phyloP scores from a whole-genome alignment of 1,140 invertebrate species.

The Penaeus chinensis region DNA sequence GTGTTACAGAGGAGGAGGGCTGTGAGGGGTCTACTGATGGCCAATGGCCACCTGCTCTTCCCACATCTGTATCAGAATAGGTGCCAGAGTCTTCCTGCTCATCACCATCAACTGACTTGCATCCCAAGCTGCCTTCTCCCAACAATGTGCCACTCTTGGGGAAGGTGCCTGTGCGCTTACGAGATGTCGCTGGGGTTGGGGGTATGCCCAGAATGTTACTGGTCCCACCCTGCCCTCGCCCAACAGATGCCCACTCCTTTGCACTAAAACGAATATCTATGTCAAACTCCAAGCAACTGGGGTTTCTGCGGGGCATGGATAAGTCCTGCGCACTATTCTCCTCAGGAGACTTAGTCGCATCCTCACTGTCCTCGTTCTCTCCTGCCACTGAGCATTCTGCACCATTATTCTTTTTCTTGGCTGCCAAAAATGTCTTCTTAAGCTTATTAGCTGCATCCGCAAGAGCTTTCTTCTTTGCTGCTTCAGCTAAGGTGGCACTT shows the following conservation, averaged over 20 bases:
- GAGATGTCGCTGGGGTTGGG: neutral
- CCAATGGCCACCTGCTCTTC: constrained; percentile 35
- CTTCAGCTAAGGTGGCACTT: constrained; percentile 51
- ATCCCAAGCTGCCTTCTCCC: neutral
- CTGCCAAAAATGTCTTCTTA: constrained; percentile 56
- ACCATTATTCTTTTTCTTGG: constrained; percentile 56
- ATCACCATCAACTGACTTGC: constrained; percentile 26
- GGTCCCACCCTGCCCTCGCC: constrained; percentile 49
- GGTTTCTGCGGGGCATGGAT: constrained; percentile 49
- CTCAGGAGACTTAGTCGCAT: constrained; percentile 1
- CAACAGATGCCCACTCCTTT: constrained; percentile 58
- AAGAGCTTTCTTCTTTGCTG: constrained; percentile 62
- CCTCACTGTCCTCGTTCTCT: constrained; percentile 27
- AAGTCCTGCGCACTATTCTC: constrained; percentile 53
- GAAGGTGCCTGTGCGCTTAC: constrained; percentile 18
- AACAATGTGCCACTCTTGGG: neutral
- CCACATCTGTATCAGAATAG: constrained; percentile 52
- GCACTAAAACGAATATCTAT: constrained; percentile 60
- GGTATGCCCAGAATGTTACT: constrained; percentile 35
- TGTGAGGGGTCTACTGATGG: constrained; percentile 37
- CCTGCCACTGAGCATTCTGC: constrained; percentile 21
- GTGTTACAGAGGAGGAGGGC: constrained; percentile 11
- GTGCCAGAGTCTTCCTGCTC: constrained; percentile 57
- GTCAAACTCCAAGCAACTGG: constrained; percentile 55
- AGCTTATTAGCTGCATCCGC: constrained; percentile 61